Base-by-base conservation (phyloP, 1,140 invertebrate species). In the Mycetomoellerius zeteki region DNA sequence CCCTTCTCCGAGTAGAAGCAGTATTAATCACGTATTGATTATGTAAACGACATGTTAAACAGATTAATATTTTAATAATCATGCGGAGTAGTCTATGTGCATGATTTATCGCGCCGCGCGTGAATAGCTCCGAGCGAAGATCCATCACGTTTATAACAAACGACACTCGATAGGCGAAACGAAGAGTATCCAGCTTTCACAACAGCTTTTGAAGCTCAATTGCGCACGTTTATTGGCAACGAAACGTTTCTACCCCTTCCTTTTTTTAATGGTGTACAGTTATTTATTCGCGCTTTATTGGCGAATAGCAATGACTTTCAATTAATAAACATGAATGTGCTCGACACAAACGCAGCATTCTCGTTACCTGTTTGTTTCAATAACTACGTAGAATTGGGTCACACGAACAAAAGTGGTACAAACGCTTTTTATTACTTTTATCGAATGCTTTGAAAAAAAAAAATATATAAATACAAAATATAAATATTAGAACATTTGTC, bases 181-280 rank as follows among this genome's bases (percentile, higher is more conserved):
- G 80, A 84, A 73, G 54, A 84, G 80, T 84, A 24, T 84, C 54
- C 80, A 60, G 43, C 80, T 75, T 75, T 75, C 52, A 84, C 69
- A 84, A 84, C 69, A 75, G 80, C 80, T 84, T 84, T 84, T 75
- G 69, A 84, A 84, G 80, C 52, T 73, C 69, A 84, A 84, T 84
- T 84, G 69, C 80, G 43, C 37, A 50, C 69, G 54, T 84, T 84
- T 84, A 84, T 62, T 75, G 80, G 33, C 27, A 60, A 73, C 80
- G 80, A 33, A 82, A 21, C 33, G 80, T 84, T 50, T 50, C 27
- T 27, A 43, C 19, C 6, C 2, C 24, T 6, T 21, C 12, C 27
- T 6, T 69, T 84, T 62, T 73, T 75, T 33, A 73, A 60, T 75
- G 6, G 69, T n/a, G 24, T 6, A 60, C 80, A 21, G 80, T 75